Percentiles rank a stretch among this genome's conserved stretches.
phyloP scores from a whole-genome alignment of 2,888 invertebrate genomes.

The Agrochola lychnidis region DNA sequence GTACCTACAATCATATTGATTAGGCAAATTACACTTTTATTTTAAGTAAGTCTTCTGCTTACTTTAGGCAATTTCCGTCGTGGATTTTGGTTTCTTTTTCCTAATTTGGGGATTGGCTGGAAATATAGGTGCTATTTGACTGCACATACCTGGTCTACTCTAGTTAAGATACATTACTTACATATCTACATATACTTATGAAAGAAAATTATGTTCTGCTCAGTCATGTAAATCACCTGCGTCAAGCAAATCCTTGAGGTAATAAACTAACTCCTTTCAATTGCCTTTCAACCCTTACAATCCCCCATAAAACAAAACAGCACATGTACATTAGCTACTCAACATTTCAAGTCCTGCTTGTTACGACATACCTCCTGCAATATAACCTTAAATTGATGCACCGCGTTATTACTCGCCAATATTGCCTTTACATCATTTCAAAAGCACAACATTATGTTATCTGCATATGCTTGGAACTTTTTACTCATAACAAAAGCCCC shows the following conservation, averaged over 20 bases:
- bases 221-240: neutral
- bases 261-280: constrained; percentile 26
- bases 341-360: constrained; percentile 36
- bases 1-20: constrained; percentile 76
- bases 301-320: constrained; percentile 10
- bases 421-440: constrained; percentile 79
- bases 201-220: neutral
- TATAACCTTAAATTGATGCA: constrained; percentile 67
- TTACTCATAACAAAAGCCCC: constrained; percentile 87
- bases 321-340: constrained; percentile 18
- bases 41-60: constrained; percentile 45
- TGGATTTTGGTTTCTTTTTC: neutral
- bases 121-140: neutral
- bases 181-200: neutral
- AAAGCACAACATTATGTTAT: constrained; percentile 81
- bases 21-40: constrained; percentile 70
- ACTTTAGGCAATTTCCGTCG: constrained; percentile 25
- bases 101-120: neutral
- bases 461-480: constrained; percentile 87
- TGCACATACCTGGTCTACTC: too few relatives aligned
- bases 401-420: constrained; percentile 72
- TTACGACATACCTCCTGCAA: constrained; percentile 56
- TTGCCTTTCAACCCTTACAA: constrained; percentile 10
- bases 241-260: neutral
- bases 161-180: neutral